These are phyloP conservation scores for Sebastolobus altivelis DNA, from an alignment of 2,797 vertebrate species.

Conservation along the genomic window DNA sequence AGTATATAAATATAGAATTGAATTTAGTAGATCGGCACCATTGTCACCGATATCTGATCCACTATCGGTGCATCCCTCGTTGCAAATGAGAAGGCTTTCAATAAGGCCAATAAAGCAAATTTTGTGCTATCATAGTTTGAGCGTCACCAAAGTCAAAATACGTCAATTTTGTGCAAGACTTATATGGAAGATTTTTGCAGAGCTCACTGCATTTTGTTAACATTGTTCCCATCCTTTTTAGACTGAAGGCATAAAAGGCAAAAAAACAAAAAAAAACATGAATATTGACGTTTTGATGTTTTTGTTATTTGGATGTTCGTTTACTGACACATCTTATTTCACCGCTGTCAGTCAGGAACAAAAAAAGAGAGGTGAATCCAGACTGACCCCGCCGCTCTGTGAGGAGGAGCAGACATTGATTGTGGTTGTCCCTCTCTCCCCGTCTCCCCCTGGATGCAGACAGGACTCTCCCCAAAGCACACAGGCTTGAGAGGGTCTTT, in stretches of 20 bases:
- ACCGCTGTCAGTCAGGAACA: conserved; percentile 64
- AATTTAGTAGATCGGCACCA: too few species aligned
- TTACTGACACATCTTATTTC: conserved; percentile 66
- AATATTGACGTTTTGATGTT: conserved; percentile 47
- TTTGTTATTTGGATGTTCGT: conserved; percentile 39
- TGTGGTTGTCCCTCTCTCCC: conserved; percentile 62
- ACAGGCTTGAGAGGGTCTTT: conserved; percentile 79
- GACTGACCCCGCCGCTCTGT: conserved; percentile 59
- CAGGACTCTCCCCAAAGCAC: conserved; percentile 73
- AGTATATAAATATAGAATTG: too few species aligned
- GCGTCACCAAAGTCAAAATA: conserved; percentile 18
- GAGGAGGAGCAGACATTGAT: conserved; percentile 75
- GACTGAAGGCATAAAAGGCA: background rate
- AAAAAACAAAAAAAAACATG: conserved; percentile 7
- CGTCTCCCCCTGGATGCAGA: conserved; percentile 62
- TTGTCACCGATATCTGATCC: too few species aligned
- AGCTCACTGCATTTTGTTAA: background rate
- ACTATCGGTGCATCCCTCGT: too few species aligned
- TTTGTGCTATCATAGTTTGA: conserved; percentile 8
- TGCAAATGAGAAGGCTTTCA: conserved; percentile 20
- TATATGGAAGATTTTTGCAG: background rate
- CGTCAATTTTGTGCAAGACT: background rate
- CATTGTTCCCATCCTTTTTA: background rate
- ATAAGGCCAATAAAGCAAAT: conserved; percentile 21
- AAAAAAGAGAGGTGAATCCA: conserved; percentile 62